Base-by-base conservation (phyloP, 2,888 invertebrate genomes). In the Cosmopolites sordidus region DNA sequence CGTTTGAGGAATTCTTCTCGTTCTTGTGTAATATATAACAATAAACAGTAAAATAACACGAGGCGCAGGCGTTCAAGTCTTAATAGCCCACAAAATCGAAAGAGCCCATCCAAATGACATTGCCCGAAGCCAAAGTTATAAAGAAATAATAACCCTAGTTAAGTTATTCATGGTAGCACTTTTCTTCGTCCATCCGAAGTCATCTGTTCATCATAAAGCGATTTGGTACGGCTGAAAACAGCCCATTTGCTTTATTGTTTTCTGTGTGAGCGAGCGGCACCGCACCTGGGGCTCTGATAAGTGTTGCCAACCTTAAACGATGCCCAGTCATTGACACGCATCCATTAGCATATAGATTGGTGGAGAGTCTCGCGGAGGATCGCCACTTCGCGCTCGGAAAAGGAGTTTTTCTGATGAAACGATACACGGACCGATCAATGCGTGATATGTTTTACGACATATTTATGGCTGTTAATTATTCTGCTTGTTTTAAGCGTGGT, bases 341-440 rank as follows among this genome's bases (percentile, higher is more conserved):
- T 63, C 63, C 64, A 73, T 73, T 73, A 71, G 73, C 73, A 73
- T 73, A 72, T 73, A 73, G 71, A 73, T 73, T 73, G 69, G 69
- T 66, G 63, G 47, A 54, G 47, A 53, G 53, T 50, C 43, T 50
- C 49, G 47, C 68, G 61, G 51, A 61, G 61, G 61, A 22, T 3
- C n/a, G n/a, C n/a, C n/a, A n/a, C n/a, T n/a, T n/a, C n/a, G 8
- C 4, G 4, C 8, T 22, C 22, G 22, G 22, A 22, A 66, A 66
- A 64, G 62, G 58, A 58, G 62, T 58, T 69, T 70, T 69, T 67
- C 68, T 60, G 60, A 62, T 64, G 56, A 60, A 60, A 61, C 62
- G 63, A 43, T 61, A 62, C 59, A 56, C 60, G 63, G 60, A 63
- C 65, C 66, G 68, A 5, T 65, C 67, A 67, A 66, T 68, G 65